Conservation (phyloP, 2,113 vertebrate species). For the Hassar affinis region DNA sequence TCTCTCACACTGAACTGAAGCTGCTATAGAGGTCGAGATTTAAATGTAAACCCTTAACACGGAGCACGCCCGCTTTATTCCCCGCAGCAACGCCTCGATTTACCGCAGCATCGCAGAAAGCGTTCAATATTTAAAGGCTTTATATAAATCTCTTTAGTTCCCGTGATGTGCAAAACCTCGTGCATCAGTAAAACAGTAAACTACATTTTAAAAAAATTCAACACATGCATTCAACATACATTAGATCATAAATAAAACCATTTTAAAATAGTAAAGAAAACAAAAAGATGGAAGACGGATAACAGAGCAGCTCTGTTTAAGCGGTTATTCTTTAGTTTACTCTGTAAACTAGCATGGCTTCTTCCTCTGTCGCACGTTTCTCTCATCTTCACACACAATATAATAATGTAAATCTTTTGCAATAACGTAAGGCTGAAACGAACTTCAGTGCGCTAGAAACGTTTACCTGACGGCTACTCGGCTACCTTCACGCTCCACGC, state of each 20-base stretch:
- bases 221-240: not conserved
- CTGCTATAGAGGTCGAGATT: no score
- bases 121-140: not conserved
- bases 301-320: not conserved
- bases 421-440: not conserved
- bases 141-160: not conserved
- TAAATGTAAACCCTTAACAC: no score
- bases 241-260: constrained; percentile 16
- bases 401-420: constrained; percentile 16
- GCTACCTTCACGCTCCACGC: not conserved
- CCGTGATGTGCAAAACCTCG: not conserved
- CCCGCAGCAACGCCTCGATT: not conserved
- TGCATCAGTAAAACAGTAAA: not conserved
- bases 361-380: not conserved
- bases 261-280: not conserved
- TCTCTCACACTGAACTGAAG: not conserved
- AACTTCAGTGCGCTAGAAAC: constrained; percentile 43
- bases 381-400: not conserved
- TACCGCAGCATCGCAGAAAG: not conserved
- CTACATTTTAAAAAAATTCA: not conserved
- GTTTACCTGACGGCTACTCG: constrained; percentile 50
- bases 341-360: not conserved
- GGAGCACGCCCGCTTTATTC: no score
- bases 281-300: not conserved
- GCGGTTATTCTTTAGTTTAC: no score